phyloP scores from a whole-genome alignment of 2,888 invertebrate genomes.

The Agrotis segetum region DNA sequence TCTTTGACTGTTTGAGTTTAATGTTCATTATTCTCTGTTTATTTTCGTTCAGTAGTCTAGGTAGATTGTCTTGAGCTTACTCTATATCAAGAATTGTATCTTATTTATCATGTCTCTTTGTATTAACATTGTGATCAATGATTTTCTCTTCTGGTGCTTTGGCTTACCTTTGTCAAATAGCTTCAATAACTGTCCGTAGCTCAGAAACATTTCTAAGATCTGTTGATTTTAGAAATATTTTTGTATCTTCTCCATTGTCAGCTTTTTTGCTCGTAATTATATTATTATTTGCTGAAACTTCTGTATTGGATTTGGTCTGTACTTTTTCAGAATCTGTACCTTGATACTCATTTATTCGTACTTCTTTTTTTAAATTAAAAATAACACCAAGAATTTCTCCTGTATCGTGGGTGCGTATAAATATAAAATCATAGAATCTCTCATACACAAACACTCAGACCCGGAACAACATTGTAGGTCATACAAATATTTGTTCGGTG shows the following conservation, averaged over 20 bases:
- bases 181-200: not conserved
- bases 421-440: too few species aligned
- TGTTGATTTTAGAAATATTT: not conserved
- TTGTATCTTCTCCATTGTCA: not conserved
- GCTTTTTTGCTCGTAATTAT: not conserved
- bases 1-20: conserved; percentile 11
- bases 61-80: not conserved
- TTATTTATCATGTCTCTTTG: not conserved
- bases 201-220: too few species aligned
- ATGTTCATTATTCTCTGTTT: not conserved
- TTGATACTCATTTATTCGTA: not conserved
- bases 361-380: too few species aligned
- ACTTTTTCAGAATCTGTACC: not conserved
- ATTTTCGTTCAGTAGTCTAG: conserved; percentile 1
- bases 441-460: too few species aligned
- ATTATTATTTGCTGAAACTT: not conserved
- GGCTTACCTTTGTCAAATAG: not conserved
- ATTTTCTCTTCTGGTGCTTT: not conserved
- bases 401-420: too few species aligned
- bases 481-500: too few species aligned
- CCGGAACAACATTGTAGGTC: too few species aligned
- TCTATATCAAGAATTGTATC: not conserved
- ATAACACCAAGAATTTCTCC: too few species aligned
- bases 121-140: not conserved
- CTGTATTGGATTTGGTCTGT: not conserved